Evolutionary conservation across 2,888 invertebrate species (phyloP), one percentile per base, ranked within the genome.

Genomic region (Orthosia cruda): DNA sequence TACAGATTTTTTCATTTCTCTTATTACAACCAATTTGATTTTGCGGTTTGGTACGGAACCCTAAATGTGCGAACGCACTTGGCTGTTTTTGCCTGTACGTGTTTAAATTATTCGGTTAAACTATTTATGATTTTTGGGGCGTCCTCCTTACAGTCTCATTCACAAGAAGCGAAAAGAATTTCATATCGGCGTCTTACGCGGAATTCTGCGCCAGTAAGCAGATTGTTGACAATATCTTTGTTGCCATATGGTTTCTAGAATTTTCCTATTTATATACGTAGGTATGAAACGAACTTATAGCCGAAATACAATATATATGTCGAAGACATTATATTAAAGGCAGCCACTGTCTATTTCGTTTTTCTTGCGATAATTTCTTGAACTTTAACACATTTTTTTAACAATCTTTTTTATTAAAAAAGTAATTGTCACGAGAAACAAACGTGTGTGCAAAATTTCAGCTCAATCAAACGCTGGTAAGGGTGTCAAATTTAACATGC

Each of bases 201-300:
- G 67, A 73, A 73, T 67, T 78, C 64, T 71, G 13, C 45, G 59
- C 59, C 49, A 78, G 45, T 78, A 78, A 71, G 45, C 71, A 54
- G 16, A 64, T 71, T 78, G 45, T 54, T 63, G 54, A 54, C 26
- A 64, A 45, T 64, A 64, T 65, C 47, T 40, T 71, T 20, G 49
- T 40, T 63, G 49, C 2, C 49, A 70, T 59, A 50, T 55, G 59
- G 58, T 64, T 77, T 77, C 58, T 64, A 26, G 18, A 71, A 77
- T 64, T 52, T 62, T 50, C 12, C 4, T 63, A 52, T 70, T 52
- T 32, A 13, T 40, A 7, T 57, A 1, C n/a, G n/a, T 54, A 18
- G 49, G 16, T 16, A 40, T 61, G 23, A 49, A 72, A 32, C 47
- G 1, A 40, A 40, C 1, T 20, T 20, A 52, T 15, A 18, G 11